Base-by-base conservation (phyloP, 2,888 invertebrate genomes). In the Hydraecia micacea region DNA sequence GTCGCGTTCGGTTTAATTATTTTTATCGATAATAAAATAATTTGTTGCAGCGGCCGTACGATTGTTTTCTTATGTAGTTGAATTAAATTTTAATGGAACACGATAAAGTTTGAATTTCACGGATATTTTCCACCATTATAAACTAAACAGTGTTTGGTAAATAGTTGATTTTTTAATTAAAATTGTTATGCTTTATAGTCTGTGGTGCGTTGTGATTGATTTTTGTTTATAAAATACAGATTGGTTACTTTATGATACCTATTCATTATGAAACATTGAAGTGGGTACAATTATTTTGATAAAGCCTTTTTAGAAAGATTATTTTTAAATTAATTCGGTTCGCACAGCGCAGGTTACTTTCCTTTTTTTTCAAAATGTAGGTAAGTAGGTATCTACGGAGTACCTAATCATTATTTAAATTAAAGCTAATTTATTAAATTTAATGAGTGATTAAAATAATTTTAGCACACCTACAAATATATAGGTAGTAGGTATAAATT, bases 161-260 rank as follows among this genome's bases (percentile, higher is more conserved):
- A 97, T 95, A 95, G 91, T 94, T 95, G 95, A 95, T 95, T 95
- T 96, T 95, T 95, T 95, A 96, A 96, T 96, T 95, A 95, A 95
- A 95, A 93, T 91, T 92, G 92, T 93, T 93, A 92, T 91, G 92
- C 83, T 93, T 91, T 87, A 86, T 90, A 89, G 90, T 92, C 81
- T 86, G 79, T 85, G 77, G 81, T 77, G 77, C 80, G 77, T 80
- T 84, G 87, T 92, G 92, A 95, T 95, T 95, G 94, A 94, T 95
- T 95, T 95, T 93, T 93, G 94, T 94, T 93, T 90, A 88, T 81
- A 88, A 89, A 86, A 86, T 83, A 86, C 80, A 86, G 81, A 85
- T 87, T 86, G 81, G 72, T 75, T 81, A 71, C 79, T 79, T 73
- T 72, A 86, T 69, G 72, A 79, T 86, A 84, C 74, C 39, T 83